Conservation (phyloP, 2,888 invertebrate species). For the Tetrapedia diversipes region DNA sequence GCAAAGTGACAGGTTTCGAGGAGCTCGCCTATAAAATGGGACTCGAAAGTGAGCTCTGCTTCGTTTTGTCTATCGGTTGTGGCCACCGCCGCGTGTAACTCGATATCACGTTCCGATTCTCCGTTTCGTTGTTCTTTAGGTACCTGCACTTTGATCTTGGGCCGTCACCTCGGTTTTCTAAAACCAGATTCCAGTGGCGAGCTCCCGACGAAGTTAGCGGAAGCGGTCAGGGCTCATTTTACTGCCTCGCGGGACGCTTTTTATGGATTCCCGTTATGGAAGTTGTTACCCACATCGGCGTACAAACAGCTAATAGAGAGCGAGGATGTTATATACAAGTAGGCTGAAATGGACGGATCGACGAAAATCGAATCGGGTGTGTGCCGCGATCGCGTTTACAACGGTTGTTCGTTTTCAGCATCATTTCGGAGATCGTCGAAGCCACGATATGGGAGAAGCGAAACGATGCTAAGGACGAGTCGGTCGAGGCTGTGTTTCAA, state of each 20-base stretch:
- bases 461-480: slow-evolving; percentile 85
- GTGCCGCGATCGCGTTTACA: not conserved
- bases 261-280: slow-evolving; percentile 93
- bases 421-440: slow-evolving; percentile 91
- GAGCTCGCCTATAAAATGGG: slow-evolving; percentile 91
- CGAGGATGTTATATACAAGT: slow-evolving; percentile 93
- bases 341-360: slow-evolving; percentile 77
- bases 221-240: slow-evolving; percentile 91
- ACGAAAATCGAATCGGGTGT: not conserved
- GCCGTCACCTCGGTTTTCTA: slow-evolving; percentile 90
- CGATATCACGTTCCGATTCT: not conserved
- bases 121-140: slow-evolving; percentile 81
- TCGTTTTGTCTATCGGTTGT: too few relatives aligned
- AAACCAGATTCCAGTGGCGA: slow-evolving; percentile 84
- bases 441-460: slow-evolving; percentile 85
- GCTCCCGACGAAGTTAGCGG: slow-evolving; percentile 86
- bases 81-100: too few relatives aligned
- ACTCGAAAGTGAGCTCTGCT: slow-evolving; percentile 88
- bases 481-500: slow-evolving; percentile 89
- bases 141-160: slow-evolving; percentile 91
- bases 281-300: slow-evolving; percentile 89
- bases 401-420: slow-evolving; percentile 82
- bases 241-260: slow-evolving; percentile 91
- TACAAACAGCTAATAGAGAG: slow-evolving; percentile 89
- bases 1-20: slow-evolving; percentile 85